These are phyloP conservation scores for Percopsis omiscomaycus DNA, from an alignment of 2,797 vertebrate genomes.

Conservation along the genomic window DNA sequence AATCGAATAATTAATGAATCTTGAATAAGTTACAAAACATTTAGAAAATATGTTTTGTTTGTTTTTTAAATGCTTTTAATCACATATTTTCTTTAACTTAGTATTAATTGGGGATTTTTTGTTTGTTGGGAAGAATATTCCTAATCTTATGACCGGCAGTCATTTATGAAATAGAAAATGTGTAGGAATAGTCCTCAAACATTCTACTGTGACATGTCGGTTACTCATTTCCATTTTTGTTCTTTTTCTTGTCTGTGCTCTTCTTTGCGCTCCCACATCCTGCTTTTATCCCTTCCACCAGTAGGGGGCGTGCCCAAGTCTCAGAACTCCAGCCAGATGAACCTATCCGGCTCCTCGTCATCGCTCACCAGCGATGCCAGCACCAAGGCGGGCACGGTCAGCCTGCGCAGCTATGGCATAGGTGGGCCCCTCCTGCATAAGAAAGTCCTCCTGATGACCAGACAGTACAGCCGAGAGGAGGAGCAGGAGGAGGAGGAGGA, in stretches of 20 bases:
- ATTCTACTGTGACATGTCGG: too few species aligned
- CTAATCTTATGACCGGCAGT: too few species aligned
- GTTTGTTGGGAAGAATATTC: too few species aligned
- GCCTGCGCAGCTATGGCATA: slow-evolving; percentile 91
- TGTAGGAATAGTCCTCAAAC: too few species aligned
- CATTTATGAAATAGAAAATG: too few species aligned
- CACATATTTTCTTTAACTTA: too few species aligned
- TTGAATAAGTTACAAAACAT: too few species aligned
- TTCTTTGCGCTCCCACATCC: slow-evolving; percentile 2
- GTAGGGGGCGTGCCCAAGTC: slow-evolving; percentile 77
- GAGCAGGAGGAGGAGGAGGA: neutral
- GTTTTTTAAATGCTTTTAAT: too few species aligned
- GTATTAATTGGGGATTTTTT: too few species aligned
- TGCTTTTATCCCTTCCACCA: slow-evolving; percentile 55
- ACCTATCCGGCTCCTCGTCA: slow-evolving; percentile 86
- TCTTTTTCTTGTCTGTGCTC: neutral
- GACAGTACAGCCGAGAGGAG: slow-evolving; percentile 43
- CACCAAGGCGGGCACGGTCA: slow-evolving; percentile 77
- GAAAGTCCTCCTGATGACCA: slow-evolving; percentile 84
- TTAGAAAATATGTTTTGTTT: too few species aligned
- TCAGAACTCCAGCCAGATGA: slow-evolving; percentile 85
- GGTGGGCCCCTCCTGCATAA: slow-evolving; percentile 92
- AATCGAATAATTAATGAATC: too few species aligned
- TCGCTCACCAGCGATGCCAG: slow-evolving; percentile 87
- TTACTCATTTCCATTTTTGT: neutral